Percentiles rank a stretch among this genome's conserved stretches.
Conservation (phyloP, 2,888 invertebrate genomes). For the Plemyria rubiginata region DNA sequence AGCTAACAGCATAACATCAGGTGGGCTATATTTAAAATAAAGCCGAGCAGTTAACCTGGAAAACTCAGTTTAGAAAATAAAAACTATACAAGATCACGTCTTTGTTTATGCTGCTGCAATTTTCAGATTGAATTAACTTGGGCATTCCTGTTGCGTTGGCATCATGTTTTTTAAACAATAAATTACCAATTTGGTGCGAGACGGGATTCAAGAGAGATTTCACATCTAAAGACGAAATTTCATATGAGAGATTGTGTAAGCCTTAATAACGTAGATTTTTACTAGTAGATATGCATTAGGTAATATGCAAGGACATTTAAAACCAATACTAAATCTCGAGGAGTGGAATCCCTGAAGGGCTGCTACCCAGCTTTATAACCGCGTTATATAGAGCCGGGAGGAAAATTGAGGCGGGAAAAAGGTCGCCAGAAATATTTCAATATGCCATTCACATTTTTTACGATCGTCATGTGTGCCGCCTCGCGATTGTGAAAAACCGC, state of each 20-base stretch:
- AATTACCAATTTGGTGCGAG: neutral
- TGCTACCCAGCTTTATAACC: constrained; percentile 71
- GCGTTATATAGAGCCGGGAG: constrained; percentile 65
- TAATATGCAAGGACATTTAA: constrained; percentile 19
- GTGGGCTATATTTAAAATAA: too few relatives aligned
- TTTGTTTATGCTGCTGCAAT: too few relatives aligned
- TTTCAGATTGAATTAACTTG: too few relatives aligned
- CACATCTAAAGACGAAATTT: too few relatives aligned
- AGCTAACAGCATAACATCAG: too few relatives aligned
- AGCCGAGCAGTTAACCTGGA: too few relatives aligned
- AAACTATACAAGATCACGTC: too few relatives aligned
- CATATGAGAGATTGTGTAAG: too few relatives aligned
- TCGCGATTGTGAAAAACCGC: constrained; percentile 72
- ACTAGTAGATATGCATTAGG: constrained; percentile 4
- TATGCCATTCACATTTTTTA: constrained; percentile 82
- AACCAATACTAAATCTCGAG: constrained; percentile 22
- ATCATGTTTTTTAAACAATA: too few relatives aligned
- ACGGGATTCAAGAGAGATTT: neutral
- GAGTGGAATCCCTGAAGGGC: constrained; percentile 51
- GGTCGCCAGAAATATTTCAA: constrained; percentile 81
- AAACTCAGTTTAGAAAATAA: too few relatives aligned
- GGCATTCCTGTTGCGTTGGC: too few relatives aligned
- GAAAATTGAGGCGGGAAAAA: constrained; percentile 73
- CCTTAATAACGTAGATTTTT: constrained; percentile 6
- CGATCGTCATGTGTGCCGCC: constrained; percentile 76